These are phyloP conservation scores for Chamaea fasciata DNA, from an alignment of 2,113 vertebrate species.

Conservation along the genomic window DNA sequence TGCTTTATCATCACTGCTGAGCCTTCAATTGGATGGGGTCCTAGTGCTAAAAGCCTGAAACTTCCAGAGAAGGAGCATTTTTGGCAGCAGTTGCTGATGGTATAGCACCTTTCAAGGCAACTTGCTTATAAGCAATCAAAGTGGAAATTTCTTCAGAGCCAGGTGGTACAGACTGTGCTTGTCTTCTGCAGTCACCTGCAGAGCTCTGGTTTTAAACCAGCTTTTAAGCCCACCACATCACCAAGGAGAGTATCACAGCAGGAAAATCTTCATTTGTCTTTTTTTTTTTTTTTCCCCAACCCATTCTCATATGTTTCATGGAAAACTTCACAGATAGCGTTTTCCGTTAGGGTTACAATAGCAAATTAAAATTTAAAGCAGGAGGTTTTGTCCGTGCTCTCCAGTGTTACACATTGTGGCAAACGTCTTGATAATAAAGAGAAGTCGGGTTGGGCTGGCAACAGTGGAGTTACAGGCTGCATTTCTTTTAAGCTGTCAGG, in stretches of 20 bases:
- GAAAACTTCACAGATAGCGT: not conserved
- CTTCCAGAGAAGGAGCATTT: conserved; percentile 23
- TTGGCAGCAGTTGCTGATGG: conserved; percentile 37
- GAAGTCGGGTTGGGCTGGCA: not conserved
- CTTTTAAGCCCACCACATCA: not conserved
- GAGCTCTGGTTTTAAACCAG: not conserved
- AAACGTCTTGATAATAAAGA: not conserved
- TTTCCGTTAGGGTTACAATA: not conserved
- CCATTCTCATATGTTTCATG: not conserved
- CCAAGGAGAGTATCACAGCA: not conserved
- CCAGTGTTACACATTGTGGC: not conserved
- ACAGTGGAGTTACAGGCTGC: not conserved
- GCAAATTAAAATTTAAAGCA: not conserved
- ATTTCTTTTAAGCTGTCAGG: not conserved
- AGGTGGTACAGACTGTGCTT: not conserved
- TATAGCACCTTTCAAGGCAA: not conserved
- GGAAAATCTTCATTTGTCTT: not conserved
- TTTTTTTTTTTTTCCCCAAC: not conserved
- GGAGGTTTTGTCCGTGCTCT: not conserved
- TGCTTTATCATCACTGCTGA: conserved; percentile 66
- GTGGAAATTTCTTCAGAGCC: conserved; percentile 30
- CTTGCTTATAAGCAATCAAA: conserved; percentile 30
- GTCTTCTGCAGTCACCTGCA: not conserved
- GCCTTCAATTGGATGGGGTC: conserved; percentile 65
- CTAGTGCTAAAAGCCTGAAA: conserved; percentile 65